Conservation (phyloP, 2,888 invertebrate species). For the Chironomus tentans region DNA sequence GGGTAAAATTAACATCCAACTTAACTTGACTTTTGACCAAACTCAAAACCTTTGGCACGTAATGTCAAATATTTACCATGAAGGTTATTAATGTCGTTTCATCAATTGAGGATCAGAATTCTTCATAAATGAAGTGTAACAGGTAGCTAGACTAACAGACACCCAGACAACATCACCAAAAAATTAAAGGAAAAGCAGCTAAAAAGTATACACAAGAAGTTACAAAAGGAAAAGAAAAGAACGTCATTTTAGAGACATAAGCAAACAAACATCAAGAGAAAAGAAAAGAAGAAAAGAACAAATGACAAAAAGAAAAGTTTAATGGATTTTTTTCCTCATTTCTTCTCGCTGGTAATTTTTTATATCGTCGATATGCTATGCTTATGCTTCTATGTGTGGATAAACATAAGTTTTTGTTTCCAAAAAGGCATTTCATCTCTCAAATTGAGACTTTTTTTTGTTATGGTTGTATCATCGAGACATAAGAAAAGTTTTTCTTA, state of each 20-base stretch:
- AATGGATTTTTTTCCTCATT: conserved; percentile 9
- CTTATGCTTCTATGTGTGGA: not conserved
- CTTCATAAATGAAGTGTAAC: too few relatives aligned
- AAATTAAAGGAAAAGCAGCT: too few relatives aligned
- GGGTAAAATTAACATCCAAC: too few relatives aligned
- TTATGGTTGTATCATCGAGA: too few relatives aligned
- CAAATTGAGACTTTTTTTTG: not conserved
- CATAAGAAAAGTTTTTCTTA: too few relatives aligned
- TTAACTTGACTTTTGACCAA: too few relatives aligned
- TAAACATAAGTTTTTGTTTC: conserved; percentile 2
- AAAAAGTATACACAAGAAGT: not conserved
- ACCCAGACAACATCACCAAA: too few relatives aligned
- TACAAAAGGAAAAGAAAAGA: not conserved
- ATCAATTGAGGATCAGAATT: too few relatives aligned
- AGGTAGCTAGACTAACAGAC: too few relatives aligned
- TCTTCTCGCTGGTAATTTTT: not conserved
- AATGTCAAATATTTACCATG: too few relatives aligned
- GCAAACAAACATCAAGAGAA: conserved; percentile 12
- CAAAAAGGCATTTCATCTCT: not conserved
- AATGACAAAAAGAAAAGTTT: conserved; percentile 15
- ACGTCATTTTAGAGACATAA: conserved; percentile 20
- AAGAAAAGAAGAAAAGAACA: not conserved
- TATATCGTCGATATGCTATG: not conserved
- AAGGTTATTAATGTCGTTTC: too few relatives aligned
- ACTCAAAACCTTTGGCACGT: too few relatives aligned